Percentiles rank a stretch among this genome's conserved stretches.
Evolutionary conservation across 1,140 invertebrate genomes (phyloP).

Genomic region (Panagrolaimus sp.): DNA sequence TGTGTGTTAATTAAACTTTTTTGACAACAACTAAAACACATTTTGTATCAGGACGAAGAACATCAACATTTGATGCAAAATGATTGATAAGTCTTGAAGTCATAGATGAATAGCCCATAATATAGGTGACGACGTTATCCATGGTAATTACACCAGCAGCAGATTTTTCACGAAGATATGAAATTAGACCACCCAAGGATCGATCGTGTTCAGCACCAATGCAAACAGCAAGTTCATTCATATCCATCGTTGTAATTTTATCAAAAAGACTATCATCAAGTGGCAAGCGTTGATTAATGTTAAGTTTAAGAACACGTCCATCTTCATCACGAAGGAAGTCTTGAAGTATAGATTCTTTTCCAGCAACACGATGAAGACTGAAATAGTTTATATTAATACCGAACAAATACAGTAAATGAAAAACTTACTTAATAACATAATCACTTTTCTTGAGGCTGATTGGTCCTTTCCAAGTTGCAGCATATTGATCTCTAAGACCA

Average conservation of each 20-base stretch:
- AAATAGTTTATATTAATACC: not conserved
- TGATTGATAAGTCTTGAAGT: not conserved
- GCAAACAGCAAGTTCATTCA: not conserved
- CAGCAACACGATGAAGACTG: conserved; percentile 41
- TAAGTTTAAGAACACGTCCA: conserved; percentile 29
- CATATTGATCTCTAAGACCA: conserved; percentile 31
- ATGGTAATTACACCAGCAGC: not conserved
- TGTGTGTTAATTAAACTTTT: too few relatives aligned
- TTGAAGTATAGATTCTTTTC: conserved; percentile 43
- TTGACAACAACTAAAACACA: too few relatives aligned
- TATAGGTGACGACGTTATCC: not conserved
- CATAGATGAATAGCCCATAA: not conserved
- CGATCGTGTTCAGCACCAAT: not conserved
- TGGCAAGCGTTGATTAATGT: conserved; percentile 40
- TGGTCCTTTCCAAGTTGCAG: conserved; percentile 45
- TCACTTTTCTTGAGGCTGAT: conserved; percentile 42
- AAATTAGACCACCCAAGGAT: not conserved
- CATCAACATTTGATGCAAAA: not conserved
- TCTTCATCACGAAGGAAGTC: conserved; percentile 38
- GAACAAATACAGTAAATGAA: not conserved
- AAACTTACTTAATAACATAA: conserved; percentile 34
- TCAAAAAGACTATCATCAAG: conserved; percentile 34
- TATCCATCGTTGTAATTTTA: conserved; percentile 29
- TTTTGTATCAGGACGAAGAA: not conserved
- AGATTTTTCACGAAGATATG: not conserved